Conservation (phyloP, 2,113 vertebrate species). For the Oenanthe melanoleuca region DNA sequence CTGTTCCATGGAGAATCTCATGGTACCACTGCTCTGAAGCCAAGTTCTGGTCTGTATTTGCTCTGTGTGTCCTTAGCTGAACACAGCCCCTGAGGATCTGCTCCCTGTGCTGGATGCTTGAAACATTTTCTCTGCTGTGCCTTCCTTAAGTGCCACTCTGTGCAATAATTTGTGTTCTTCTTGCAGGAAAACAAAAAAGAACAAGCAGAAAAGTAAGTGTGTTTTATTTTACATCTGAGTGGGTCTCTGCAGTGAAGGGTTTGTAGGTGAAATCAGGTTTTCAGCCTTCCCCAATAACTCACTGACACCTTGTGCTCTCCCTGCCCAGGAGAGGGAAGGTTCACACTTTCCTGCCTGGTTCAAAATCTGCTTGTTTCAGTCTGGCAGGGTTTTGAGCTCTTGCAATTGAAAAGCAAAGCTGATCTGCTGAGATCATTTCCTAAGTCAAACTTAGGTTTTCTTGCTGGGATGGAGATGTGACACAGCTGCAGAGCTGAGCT, state of each 20-base stretch:
- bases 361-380: neutral
- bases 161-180: conserved; percentile 43
- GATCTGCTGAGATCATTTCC: neutral
- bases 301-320: neutral
- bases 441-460: neutral
- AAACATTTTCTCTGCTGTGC: neutral
- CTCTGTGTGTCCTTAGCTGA: neutral
- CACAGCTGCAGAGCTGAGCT: neutral
- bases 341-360: neutral
- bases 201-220: conserved; percentile 96
- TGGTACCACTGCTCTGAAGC: neutral
- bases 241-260: neutral
- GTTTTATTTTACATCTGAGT: neutral
- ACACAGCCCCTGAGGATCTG: neutral
- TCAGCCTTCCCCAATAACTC: neutral
- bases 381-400: neutral
- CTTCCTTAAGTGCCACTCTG: neutral
- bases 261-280: neutral
- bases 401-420: neutral
- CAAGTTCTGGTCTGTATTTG: neutral
- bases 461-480: neutral
- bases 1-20: neutral
- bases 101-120: neutral
- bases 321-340: neutral
- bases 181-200: conserved; percentile 98